phyloP scores from a whole-genome alignment of 2,888 invertebrate genomes.

The Metopia argyrocephala region DNA sequence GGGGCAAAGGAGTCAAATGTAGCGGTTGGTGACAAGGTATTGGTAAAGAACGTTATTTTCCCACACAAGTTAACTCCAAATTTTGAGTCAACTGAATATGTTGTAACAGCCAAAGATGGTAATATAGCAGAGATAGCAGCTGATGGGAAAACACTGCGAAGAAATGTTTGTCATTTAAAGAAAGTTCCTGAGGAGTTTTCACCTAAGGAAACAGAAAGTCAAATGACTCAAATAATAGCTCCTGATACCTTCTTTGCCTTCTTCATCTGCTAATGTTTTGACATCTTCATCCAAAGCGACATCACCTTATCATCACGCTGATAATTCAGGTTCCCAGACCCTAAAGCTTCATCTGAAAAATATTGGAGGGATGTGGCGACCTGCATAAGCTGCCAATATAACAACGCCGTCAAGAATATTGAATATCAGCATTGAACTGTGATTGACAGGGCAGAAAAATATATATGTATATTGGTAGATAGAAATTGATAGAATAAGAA shows the following conservation, averaged over 20 bases:
- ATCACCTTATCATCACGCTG: slow-evolving; percentile 26
- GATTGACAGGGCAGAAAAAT: background rate
- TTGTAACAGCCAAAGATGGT: slow-evolving; percentile 46
- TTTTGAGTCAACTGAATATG: slow-evolving; percentile 58
- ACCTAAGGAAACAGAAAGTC: slow-evolving; percentile 21
- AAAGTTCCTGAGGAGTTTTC: slow-evolving; percentile 40
- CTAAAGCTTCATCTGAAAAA: slow-evolving; percentile 59
- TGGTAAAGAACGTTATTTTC: slow-evolving; percentile 56
- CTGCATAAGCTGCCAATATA: slow-evolving; percentile 26
- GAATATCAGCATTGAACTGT: slow-evolving; percentile 1
- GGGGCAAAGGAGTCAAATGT: slow-evolving; percentile 49
- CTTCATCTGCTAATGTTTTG: slow-evolving; percentile 30
- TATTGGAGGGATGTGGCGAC: slow-evolving; percentile 57
- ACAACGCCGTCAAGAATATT: slow-evolving; percentile 5
- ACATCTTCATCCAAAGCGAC: slow-evolving; percentile 26
- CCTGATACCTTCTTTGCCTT: slow-evolving; percentile 36
- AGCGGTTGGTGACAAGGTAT: slow-evolving; percentile 43
- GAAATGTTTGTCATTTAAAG: slow-evolving; percentile 48
- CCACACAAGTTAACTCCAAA: slow-evolving; percentile 60
- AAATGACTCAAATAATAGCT: slow-evolving; percentile 31
- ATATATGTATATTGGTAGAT: too few relatives aligned
- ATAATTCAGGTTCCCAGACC: slow-evolving; percentile 35
- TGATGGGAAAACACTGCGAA: slow-evolving; percentile 34
- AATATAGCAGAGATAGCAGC: slow-evolving; percentile 45
- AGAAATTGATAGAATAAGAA: background rate